Base-by-base conservation (phyloP, 2,888 invertebrate species). In the Molanna angustata region DNA sequence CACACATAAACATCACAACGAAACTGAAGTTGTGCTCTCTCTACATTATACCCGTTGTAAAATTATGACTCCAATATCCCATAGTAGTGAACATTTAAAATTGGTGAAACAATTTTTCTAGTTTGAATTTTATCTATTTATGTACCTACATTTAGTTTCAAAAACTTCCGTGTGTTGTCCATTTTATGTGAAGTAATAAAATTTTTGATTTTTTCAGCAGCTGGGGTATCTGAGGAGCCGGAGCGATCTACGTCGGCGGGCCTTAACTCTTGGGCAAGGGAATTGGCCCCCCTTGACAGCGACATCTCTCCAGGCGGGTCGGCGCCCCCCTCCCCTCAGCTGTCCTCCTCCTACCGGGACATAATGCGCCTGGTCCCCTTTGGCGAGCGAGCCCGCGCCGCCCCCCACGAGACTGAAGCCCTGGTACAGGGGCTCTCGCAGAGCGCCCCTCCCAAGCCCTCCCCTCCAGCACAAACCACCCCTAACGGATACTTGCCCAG, bases 391-490 rank as follows among this genome's bases (percentile, higher is more conserved):
- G 42, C 40, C 16, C 45, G 49, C 3, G 57, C 49, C 21, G 57
- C 55, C 4, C 57, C 57, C 9, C 54, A 54, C 49, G 57, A 57
- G 41, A 48, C 51, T 33, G 56, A 60, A 35, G 55, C 58, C 27
- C 49, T 59, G 13, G 56, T 56, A 37, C 53, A 43, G 16, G 17
- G 31, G 47, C 41, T 32, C 1, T 20, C 47, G 17, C 22, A 33
- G 1, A 39, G 31, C 2, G 42, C 52, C n/a, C 51, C 45, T 17
- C 45, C 54, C 59, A 49, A 49, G 63, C 70, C 69, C 69, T 72
- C 73, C 69, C 21, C 44, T 4, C 48, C 72, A 69, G 72, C 63
- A 57, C 63, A 62, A 61, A 62, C 49, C 58, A 43, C 52, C 16
- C 54, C 53, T 21, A 57, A 56, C 37, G 57, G 52, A 32, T 47